These are phyloP conservation scores for Diachrysia chrysitis DNA, from an alignment of 2,888 invertebrate genomes.

Conservation along the genomic window DNA sequence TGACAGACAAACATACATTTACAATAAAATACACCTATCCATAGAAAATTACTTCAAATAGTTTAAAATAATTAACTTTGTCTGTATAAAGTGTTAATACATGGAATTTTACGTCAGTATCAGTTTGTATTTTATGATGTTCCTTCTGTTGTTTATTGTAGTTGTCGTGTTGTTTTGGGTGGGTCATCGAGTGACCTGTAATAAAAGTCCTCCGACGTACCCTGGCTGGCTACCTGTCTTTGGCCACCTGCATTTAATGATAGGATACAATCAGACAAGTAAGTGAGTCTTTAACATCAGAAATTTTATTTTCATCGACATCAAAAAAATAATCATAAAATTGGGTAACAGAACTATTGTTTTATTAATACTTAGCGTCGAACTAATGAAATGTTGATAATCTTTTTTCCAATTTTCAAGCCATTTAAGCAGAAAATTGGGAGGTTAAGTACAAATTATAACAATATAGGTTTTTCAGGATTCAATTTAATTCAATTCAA, in stretches of 20 bases:
- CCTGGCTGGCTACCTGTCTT: slow-evolving; percentile 20
- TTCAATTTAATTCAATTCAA: too few species aligned
- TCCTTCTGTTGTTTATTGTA: not conserved
- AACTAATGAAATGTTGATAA: too few species aligned
- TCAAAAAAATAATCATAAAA: too few species aligned
- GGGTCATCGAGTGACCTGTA: not conserved
- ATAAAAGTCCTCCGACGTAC: slow-evolving; percentile 8
- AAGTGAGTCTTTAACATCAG: not conserved
- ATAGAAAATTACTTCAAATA: not conserved
- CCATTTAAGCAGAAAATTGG: too few species aligned
- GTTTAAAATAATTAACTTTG: not conserved
- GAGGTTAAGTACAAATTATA: too few species aligned
- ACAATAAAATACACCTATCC: not conserved
- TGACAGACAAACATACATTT: not conserved
- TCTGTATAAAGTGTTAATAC: not conserved
- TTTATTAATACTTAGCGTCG: too few species aligned
- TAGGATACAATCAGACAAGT: slow-evolving; percentile 10
- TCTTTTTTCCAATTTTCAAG: too few species aligned
- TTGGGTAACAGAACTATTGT: too few species aligned
- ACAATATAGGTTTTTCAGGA: too few species aligned
- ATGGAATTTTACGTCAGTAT: not conserved
- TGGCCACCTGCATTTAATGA: slow-evolving; percentile 18
- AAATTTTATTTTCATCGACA: too few species aligned
- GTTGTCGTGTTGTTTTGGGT: slow-evolving; percentile 1
- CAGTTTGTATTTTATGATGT: not conserved